phyloP scores from a whole-genome alignment of 2,888 invertebrate genomes.

The Dasysyrphus tricinctus region DNA sequence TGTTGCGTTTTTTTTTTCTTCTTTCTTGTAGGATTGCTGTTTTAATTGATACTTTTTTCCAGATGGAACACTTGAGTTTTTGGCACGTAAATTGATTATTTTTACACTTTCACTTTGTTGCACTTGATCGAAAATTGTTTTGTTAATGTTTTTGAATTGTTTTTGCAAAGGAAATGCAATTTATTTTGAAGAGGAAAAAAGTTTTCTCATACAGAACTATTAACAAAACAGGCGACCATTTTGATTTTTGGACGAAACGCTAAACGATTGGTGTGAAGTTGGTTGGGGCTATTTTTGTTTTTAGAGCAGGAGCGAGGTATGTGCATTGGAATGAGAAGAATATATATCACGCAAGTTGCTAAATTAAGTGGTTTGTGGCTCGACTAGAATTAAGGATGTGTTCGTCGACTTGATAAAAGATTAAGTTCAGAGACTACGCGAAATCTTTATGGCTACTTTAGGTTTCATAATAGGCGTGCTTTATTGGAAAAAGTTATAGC shows the following conservation, averaged over 20 bases:
- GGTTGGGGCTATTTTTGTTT: slow-evolving; percentile 36
- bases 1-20: slow-evolving; percentile 34
- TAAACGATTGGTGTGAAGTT: slow-evolving; percentile 69
- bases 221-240: slow-evolving; percentile 77
- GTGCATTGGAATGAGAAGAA: slow-evolving; percentile 14
- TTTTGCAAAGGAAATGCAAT: slow-evolving; percentile 56
- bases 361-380: slow-evolving; percentile 40
- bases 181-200: slow-evolving; percentile 66
- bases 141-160: slow-evolving; percentile 65
- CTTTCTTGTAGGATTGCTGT: slow-evolving; percentile 30
- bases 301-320: not conserved
- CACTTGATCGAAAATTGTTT: slow-evolving; percentile 48
- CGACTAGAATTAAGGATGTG: not conserved
- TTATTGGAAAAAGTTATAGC: too few species aligned
- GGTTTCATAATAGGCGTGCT: too few species aligned
- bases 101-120: slow-evolving; percentile 63
- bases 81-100: slow-evolving; percentile 62
- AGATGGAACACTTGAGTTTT: slow-evolving; percentile 67
- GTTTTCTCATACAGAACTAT: slow-evolving; percentile 72
- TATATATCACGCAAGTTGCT: not conserved
- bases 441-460: too few species aligned
- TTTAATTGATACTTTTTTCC: slow-evolving; percentile 64
- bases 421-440: not conserved
- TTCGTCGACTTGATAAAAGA: not conserved
- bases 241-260: slow-evolving; percentile 75